These are phyloP conservation scores for Oophaga pumilio DNA, from an alignment of 2,113 vertebrate species.

Conservation along the genomic window DNA sequence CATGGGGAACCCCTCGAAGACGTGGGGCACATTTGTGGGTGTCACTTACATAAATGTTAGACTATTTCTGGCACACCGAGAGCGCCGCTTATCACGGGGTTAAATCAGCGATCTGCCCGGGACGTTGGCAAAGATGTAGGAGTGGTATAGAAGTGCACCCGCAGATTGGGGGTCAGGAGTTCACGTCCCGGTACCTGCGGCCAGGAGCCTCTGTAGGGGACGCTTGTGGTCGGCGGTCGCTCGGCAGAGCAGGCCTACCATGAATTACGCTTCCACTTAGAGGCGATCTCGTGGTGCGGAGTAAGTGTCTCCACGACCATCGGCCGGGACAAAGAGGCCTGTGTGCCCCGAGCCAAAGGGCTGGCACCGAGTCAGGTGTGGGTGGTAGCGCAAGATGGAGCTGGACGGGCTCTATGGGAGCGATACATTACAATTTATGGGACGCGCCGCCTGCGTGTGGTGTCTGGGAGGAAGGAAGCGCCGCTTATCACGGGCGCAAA, in stretches of 20 bases:
- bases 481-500: not conserved
- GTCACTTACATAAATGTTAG: no score
- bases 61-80: no score
- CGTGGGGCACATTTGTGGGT: no score
- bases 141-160: constrained; percentile 21
- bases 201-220: constrained; percentile 48
- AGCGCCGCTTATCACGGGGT: not conserved
- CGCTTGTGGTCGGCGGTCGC: constrained; percentile 45
- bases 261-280: constrained; percentile 55
- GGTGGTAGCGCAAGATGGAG: constrained; percentile 11
- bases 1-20: no score
- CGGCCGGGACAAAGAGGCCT: constrained; percentile 47
- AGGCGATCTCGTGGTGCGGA: constrained; percentile 39
- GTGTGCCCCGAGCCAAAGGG: constrained; percentile 47
- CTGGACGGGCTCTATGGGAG: not conserved
- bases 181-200: constrained; percentile 44
- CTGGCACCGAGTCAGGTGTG: constrained; percentile 4
- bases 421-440: constrained; percentile 9
- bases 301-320: constrained; percentile 49
- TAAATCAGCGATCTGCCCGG: not conserved
- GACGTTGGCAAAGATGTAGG: not conserved
- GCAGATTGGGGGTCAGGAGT: constrained; percentile 49
- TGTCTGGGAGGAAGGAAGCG: constrained; percentile 11
- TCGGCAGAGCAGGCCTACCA: constrained; percentile 53
- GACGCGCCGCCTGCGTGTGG: not conserved